These are phyloP conservation scores for Bombus waltoni DNA, from an alignment of 1,140 invertebrate species.

Conservation along the genomic window DNA sequence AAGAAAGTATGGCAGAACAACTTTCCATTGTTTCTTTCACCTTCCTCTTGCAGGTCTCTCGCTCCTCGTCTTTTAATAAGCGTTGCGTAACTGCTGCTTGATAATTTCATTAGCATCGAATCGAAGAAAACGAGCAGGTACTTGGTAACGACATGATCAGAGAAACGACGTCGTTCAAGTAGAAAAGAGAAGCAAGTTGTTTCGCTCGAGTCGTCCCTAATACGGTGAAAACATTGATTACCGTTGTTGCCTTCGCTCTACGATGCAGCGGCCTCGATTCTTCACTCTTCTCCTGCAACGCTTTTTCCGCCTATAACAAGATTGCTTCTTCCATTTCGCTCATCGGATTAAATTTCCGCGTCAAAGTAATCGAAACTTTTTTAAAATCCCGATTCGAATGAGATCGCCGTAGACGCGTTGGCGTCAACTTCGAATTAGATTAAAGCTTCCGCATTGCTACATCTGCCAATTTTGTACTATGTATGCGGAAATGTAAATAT, in stretches of 20 bases:
- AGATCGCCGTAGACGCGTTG: not conserved
- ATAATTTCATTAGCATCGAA: constrained; percentile 33
- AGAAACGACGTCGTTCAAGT: not conserved
- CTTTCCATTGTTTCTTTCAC: too few relatives aligned
- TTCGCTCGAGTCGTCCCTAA: not conserved
- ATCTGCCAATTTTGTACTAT: not conserved
- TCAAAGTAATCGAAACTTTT: not conserved
- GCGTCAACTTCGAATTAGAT: not conserved
- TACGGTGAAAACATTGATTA: not conserved
- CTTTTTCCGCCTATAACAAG: constrained; percentile 1
- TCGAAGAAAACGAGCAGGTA: not conserved
- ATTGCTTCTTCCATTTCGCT: not conserved
- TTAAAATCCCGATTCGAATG: not conserved
- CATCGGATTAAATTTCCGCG: not conserved
- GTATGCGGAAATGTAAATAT: not conserved
- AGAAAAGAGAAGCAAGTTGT: not conserved
- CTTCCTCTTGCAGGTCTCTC: too few relatives aligned
- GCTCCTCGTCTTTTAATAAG: not conserved
- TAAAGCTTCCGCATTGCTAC: not conserved
- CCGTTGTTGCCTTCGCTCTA: not conserved
- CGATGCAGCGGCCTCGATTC: not conserved
- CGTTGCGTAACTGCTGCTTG: not conserved
- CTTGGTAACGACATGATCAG: not conserved
- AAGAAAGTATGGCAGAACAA: not conserved
- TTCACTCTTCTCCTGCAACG: too few relatives aligned